These are phyloP conservation scores for Netelia inedita DNA, from an alignment of 2,888 invertebrate genomes.

Conservation along the genomic window DNA sequence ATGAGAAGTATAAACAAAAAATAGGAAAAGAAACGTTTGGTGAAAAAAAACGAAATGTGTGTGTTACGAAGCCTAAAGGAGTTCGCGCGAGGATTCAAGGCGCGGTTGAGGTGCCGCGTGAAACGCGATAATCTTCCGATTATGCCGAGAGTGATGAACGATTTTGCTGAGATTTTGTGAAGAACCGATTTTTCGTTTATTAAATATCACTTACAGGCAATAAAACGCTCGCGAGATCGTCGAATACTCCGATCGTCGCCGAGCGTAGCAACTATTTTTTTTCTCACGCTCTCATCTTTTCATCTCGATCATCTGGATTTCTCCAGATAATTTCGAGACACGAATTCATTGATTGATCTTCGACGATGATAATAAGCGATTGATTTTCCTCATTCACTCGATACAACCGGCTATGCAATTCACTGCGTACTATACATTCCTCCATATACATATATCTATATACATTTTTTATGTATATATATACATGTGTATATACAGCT, in stretches of 20 bases:
- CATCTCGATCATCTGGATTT: not conserved
- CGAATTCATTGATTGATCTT: not conserved
- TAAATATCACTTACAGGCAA: constrained; percentile 68
- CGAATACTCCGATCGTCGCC: constrained; percentile 77
- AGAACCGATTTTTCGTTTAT: constrained; percentile 24
- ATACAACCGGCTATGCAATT: constrained; percentile 36
- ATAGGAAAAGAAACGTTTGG: constrained; percentile 38
- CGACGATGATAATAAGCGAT: constrained; percentile 41
- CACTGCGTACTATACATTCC: constrained; percentile 37
- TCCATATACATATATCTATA: constrained; percentile 19
- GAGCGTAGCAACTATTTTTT: constrained; percentile 54
- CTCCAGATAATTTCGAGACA: constrained; percentile 1
- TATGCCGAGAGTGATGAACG: constrained; percentile 69
- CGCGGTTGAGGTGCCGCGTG: constrained; percentile 77
- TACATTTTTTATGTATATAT: constrained; percentile 12
- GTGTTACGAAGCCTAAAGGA: constrained; percentile 64
- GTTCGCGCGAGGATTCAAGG: constrained; percentile 74
- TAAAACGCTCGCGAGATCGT: constrained; percentile 70
- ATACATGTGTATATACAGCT: constrained; percentile 24
- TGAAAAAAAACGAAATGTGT: constrained; percentile 53
- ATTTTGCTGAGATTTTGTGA: constrained; percentile 8
- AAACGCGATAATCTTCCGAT: constrained; percentile 72
- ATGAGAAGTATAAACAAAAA: constrained; percentile 51
- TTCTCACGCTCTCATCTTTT: not conserved
- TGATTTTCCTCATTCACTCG: constrained; percentile 61